Evolutionary conservation across 2,888 invertebrate genomes (phyloP).

Genomic region (Brachynemurus nebulosus): DNA sequence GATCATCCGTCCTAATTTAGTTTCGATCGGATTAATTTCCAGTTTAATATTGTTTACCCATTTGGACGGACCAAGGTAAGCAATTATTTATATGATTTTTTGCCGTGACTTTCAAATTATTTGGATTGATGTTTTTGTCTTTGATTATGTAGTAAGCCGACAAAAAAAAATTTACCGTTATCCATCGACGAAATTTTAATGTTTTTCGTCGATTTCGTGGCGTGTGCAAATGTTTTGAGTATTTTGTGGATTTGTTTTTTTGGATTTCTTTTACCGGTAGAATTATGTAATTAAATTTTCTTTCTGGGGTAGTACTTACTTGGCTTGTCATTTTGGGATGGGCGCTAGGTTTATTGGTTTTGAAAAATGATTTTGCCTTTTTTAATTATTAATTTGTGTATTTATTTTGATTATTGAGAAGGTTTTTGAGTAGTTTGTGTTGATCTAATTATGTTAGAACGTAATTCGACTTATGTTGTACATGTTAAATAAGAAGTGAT

Average conservation of each 20-base stretch:
- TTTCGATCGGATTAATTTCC: slow-evolving; percentile 29
- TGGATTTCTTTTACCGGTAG: slow-evolving; percentile 4
- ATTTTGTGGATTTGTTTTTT: not conserved
- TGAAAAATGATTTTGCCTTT: too few species aligned
- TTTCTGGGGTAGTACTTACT: not conserved
- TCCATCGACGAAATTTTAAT: too few species aligned
- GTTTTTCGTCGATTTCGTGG: not conserved
- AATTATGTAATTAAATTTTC: slow-evolving; percentile 7
- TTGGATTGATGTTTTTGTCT: slow-evolving; percentile 11
- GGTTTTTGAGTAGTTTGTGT: too few species aligned
- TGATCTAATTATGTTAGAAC: too few species aligned
- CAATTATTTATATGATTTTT: slow-evolving; percentile 35
- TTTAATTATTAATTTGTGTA: too few species aligned
- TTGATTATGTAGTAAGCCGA: slow-evolving; percentile 10
- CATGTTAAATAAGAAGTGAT: too few species aligned
- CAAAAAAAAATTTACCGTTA: slow-evolving; percentile 12
- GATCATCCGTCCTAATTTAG: slow-evolving; percentile 32
- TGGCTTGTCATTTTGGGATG: slow-evolving; percentile 4
- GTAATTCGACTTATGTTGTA: too few species aligned
- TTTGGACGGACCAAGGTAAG: slow-evolving; percentile 71
- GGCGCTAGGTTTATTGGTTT: too few species aligned
- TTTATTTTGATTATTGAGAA: too few species aligned
- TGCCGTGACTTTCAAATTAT: slow-evolving; percentile 1
- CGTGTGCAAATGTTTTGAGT: not conserved
- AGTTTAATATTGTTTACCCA: slow-evolving; percentile 40